A percentile compares a stretch with the other conserved stretches of the same genome.
phyloP scores from a whole-genome alignment of 2,888 invertebrate species.

The Oligia latruncula region DNA sequence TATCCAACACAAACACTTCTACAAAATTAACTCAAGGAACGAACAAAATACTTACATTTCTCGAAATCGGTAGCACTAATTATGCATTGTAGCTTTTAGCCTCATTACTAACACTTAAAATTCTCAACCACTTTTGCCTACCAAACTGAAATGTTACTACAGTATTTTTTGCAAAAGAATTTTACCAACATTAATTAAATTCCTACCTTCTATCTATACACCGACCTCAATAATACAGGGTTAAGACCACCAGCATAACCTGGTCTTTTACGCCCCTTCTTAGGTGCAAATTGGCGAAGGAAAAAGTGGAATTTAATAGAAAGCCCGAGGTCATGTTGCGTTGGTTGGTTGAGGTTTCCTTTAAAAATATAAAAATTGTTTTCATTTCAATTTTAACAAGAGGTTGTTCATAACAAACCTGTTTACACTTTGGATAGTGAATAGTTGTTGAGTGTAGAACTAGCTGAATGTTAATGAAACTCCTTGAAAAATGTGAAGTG shows the following conservation, averaged over 20 bases:
- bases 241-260: slow-evolving; percentile 67
- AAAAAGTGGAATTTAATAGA: slow-evolving; percentile 65
- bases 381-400: slow-evolving; percentile 74
- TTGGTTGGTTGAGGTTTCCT: slow-evolving; percentile 68
- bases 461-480: slow-evolving; percentile 39
- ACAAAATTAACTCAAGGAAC: slow-evolving; percentile 30
- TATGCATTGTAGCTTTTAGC: slow-evolving; percentile 61
- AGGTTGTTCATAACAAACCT: slow-evolving; percentile 71
- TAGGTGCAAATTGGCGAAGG: slow-evolving; percentile 42
- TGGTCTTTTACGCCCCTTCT: slow-evolving; percentile 70
- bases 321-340: slow-evolving; percentile 63
- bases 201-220: slow-evolving; percentile 73
- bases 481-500: background rate
- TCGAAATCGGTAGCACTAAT: slow-evolving; percentile 55
- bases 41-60: slow-evolving; percentile 35
- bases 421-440: slow-evolving; percentile 67
- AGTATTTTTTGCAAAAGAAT: slow-evolving; percentile 76
- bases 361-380: slow-evolving; percentile 78
- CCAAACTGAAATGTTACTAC: slow-evolving; percentile 70
- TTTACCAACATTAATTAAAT: slow-evolving; percentile 82
- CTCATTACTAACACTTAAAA: slow-evolving; percentile 73
- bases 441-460: slow-evolving; percentile 53
- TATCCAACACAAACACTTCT: slow-evolving; percentile 21
- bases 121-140: slow-evolving; percentile 69
- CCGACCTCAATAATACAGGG: slow-evolving; percentile 66